A percentile compares a stretch with the other conserved stretches of the same genome.
Conservation (phyloP, 2,888 invertebrate genomes). For the Synanthedon myopaeformis region DNA sequence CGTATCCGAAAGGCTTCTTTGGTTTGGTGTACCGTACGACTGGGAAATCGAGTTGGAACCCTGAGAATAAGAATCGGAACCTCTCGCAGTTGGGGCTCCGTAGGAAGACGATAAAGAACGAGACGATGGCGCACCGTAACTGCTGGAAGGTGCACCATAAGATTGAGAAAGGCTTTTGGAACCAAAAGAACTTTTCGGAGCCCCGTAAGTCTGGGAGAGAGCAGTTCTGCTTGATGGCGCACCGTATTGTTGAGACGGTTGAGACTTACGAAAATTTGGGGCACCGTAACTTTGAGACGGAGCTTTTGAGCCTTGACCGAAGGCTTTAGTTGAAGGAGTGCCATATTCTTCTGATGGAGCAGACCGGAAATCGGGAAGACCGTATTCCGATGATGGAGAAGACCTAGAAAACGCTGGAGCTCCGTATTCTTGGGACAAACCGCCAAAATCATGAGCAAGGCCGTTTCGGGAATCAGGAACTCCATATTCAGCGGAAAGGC, state of each 20-base stretch:
- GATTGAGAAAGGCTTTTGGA: constrained; percentile 25
- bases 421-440: constrained; percentile 12
- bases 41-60: constrained; percentile 29
- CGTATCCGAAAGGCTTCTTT: constrained; percentile 23
- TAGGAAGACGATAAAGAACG: constrained; percentile 23
- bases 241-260: constrained; percentile 23
- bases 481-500: constrained; percentile 25
- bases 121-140: constrained; percentile 21
- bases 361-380: constrained; percentile 25
- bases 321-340: constrained; percentile 22
- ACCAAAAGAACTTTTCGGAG: constrained; percentile 22
- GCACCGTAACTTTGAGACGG: not conserved
- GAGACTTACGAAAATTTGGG: not conserved
- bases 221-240: constrained; percentile 12
- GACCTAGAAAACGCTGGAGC: constrained; percentile 7
- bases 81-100: constrained; percentile 22
- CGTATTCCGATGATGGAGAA: constrained; percentile 21
- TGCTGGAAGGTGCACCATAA: constrained; percentile 24
- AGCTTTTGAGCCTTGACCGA: constrained; percentile 9
- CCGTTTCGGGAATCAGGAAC: constrained; percentile 11
- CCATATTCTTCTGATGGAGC: constrained; percentile 31
- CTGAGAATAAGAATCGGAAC: constrained; percentile 23
- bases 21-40: constrained; percentile 24
- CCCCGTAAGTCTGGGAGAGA: constrained; percentile 28
- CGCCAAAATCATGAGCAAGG: constrained; percentile 11